These are phyloP conservation scores for Penaeus monodon DNA, from an alignment of 2,888 invertebrate species.

Conservation along the genomic window DNA sequence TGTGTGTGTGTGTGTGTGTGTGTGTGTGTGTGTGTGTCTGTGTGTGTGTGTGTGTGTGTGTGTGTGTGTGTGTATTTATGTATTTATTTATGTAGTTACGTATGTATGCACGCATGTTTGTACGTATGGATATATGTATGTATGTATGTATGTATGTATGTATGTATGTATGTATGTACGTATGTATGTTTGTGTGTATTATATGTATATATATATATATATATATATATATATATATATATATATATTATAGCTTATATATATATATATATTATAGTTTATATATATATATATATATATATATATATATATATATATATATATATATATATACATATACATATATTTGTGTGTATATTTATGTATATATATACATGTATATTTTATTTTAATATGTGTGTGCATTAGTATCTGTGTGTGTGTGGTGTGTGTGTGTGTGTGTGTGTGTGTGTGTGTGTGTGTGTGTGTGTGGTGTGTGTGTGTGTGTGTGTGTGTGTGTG, in stretches of 20 bases:
- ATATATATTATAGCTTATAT: not conserved
- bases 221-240: conserved; percentile 39
- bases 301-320: conserved; percentile 13
- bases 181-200: not conserved
- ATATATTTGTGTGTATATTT: not conserved
- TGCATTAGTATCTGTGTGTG: not conserved
- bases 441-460: no score
- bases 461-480: no score
- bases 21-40: conserved; percentile 16
- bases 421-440: not conserved
- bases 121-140: not conserved
- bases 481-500: no score
- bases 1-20: not conserved
- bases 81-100: not conserved
- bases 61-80: not conserved
- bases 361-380: not conserved
- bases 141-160: not conserved
- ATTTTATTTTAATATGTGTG: not conserved
- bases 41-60: conserved; percentile 14
- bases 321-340: not conserved
- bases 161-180: not conserved
- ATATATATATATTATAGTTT: not conserved
- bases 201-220: conserved; percentile 39
- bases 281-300: conserved; percentile 17
- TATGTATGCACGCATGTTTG: not conserved